Evolutionary conservation across 2,113 vertebrate species (phyloP), one percentile per base, ranked within the genome.

Genomic region (Ameiurus melas): DNA sequence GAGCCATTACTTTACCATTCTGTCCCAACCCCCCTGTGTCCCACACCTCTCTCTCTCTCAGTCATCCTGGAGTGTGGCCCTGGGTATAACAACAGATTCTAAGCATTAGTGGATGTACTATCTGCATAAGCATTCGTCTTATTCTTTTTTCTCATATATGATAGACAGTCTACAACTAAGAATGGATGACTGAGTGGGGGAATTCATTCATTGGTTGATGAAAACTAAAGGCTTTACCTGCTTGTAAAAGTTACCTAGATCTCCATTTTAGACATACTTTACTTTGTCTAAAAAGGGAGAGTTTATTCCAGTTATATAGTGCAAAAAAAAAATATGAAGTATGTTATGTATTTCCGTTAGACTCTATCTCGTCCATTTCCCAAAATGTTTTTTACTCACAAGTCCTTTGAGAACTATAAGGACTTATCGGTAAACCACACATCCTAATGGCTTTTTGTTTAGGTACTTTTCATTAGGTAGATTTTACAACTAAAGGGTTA

Each of bases 1-100:
- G 95, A 96, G 89, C 94, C 94, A 95, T 96, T 96, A 95, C 85
- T 71, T 91, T 86, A 43, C 89, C 88, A 81, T 86, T 87, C 91
- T 87, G 89, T 87, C 84, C 87, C 88, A 36, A 60, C 62, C 83
- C 82, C 70, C 77, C 33, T 39, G 58, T 53, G 57, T 70, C 77
- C 82, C 90, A 43, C 51, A 87, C 77, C 57, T 77, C 89, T 82
- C 66, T 82, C 66, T 82, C 66, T 88, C 58, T 73, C 83, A 16
- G 86, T 55, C 80, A 43, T 89, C 78, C 82, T 57, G 66, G 81
- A 85, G 55, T 77, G 66, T 86, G 87, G 85, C 86, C 89, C n/a
- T 57, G 83, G 88, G 66, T 57, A 89, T 53, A 57, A 14, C 71
- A 85, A 33, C 27, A 86, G 39, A 53, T 78, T 83, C 39, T 83